Percentiles rank a stretch among this genome's conserved stretches.
Evolutionary conservation across 35 echinoderm and acorn worm genomes (phyloP).

Genomic region (Apostichopus parvimensis): DNA sequence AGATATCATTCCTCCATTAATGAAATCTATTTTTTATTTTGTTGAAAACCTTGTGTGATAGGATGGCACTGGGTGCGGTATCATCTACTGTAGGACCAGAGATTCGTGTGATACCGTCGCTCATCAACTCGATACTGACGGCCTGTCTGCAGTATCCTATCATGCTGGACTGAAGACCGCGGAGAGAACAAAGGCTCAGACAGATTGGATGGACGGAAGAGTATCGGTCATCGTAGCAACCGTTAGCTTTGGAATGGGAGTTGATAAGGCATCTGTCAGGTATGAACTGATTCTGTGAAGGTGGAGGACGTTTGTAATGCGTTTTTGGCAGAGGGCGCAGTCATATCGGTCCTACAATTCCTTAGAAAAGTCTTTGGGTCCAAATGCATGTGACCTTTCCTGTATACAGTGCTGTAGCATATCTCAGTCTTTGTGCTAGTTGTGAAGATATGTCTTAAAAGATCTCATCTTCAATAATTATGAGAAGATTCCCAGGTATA

Average conservation of each 20-base stretch:
- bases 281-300: conserved; percentile 5
- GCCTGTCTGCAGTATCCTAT: conserved; percentile 74
- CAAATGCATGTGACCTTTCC: too few relatives aligned
- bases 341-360: too few relatives aligned
- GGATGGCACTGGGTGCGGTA: conserved; percentile 84
- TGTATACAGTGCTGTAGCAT: too few relatives aligned
- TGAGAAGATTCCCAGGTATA: too few relatives aligned
- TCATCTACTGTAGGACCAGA: conserved; percentile 89
- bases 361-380: too few relatives aligned
- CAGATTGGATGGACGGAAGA: conserved; percentile 91
- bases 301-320: too few relatives aligned
- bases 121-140: conserved; percentile 58
- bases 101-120: conserved; percentile 83
- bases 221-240: conserved; percentile 94
- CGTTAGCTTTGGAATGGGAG: conserved; percentile 99
- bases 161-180: conserved; percentile 86
- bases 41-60: neutral
- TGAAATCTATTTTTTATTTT: too few relatives aligned
- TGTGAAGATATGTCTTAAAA: too few relatives aligned
- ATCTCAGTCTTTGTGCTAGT: too few relatives aligned
- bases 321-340: too few relatives aligned
- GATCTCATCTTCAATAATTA: too few relatives aligned
- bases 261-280: conserved; percentile 98
- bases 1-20: too few relatives aligned
- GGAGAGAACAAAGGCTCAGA: conserved; percentile 76